Percentiles rank a stretch among this genome's conserved stretches.
Conservation (phyloP, 1,140 invertebrate genomes). For the Carcinoscorpius rotundicauda region DNA sequence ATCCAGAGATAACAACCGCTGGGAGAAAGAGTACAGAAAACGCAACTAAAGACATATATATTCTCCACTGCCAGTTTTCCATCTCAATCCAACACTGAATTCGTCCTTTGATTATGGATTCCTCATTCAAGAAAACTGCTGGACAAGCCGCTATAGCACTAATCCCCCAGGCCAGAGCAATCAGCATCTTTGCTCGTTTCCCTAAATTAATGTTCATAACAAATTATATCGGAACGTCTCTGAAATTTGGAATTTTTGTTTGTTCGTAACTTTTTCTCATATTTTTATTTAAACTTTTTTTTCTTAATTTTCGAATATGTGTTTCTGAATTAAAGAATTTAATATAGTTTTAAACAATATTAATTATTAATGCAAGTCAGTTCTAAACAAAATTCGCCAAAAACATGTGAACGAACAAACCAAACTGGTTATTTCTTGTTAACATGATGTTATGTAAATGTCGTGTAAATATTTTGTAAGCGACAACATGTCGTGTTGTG, state of each 20-base stretch:
- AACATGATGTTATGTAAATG: too few species aligned
- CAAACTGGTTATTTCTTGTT: too few species aligned
- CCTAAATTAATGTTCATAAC: conserved; percentile 41
- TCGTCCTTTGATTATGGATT: conserved; percentile 44
- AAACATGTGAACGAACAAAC: too few species aligned
- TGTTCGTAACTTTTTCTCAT: not conserved
- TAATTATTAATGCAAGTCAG: too few species aligned
- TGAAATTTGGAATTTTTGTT: not conserved
- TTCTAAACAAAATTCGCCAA: too few species aligned
- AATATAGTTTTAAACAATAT: too few species aligned
- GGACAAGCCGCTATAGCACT: conserved; percentile 75
- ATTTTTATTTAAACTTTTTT: not conserved
- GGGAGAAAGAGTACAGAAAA: conserved; percentile 76
- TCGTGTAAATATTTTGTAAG: too few species aligned
- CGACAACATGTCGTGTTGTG: too few species aligned
- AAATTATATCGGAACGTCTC: not conserved
- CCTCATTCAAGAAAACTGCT: conserved; percentile 66
- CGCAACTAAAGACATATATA: conserved; percentile 77
- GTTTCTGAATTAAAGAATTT: too few species aligned
- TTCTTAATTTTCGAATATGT: too few species aligned
- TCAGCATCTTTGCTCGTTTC: conserved; percentile 62
- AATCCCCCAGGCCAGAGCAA: conserved; percentile 63
- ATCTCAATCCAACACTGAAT: conserved; percentile 86
- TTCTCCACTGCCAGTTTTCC: conserved; percentile 55
- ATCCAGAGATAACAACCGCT: conserved; percentile 75